A percentile compares a stretch with the other conserved stretches of the same genome.
Conservation (phyloP, 2,888 invertebrate species). For the Stictocephala bisonia region DNA sequence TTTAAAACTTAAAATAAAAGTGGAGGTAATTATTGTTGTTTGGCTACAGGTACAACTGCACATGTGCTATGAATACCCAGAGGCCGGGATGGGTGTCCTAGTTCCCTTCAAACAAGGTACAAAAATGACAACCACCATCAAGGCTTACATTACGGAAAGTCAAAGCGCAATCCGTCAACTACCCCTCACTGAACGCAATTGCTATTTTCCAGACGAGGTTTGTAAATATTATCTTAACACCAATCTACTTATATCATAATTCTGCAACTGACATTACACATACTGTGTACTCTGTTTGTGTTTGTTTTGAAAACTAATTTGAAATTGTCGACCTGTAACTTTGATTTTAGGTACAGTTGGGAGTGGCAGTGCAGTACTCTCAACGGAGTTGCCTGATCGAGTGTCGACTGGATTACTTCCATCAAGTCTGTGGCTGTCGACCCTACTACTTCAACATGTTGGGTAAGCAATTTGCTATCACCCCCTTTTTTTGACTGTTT, state of each 20-base stretch:
- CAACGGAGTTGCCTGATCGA: slow-evolving; percentile 58
- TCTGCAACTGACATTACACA: too few relatives aligned
- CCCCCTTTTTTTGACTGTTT: too few relatives aligned
- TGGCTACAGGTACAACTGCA: slow-evolving; percentile 56
- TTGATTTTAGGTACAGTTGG: too few relatives aligned
- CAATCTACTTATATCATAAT: too few relatives aligned
- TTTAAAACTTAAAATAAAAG: not conserved
- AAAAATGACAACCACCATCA: slow-evolving; percentile 57
- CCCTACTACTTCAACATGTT: slow-evolving; percentile 59
- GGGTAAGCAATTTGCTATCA: too few relatives aligned
- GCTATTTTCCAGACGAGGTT: slow-evolving; percentile 59
- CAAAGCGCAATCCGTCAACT: slow-evolving; percentile 54
- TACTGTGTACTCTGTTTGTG: too few relatives aligned
- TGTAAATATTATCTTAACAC: too few relatives aligned
- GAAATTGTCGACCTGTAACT: too few relatives aligned
- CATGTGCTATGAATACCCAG: slow-evolving; percentile 58
- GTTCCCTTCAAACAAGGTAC: slow-evolving; percentile 51
- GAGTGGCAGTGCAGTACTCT: slow-evolving; percentile 55
- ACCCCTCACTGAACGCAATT: slow-evolving; percentile 53
- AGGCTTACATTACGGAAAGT: slow-evolving; percentile 58
- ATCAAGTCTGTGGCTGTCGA: slow-evolving; percentile 56
- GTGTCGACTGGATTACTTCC: slow-evolving; percentile 57
- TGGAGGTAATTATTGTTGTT: not conserved
- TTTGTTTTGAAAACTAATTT: too few relatives aligned
- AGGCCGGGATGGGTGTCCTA: slow-evolving; percentile 58